Conservation (phyloP, 2,113 vertebrate species). For the Amphiprion ocellaris region DNA sequence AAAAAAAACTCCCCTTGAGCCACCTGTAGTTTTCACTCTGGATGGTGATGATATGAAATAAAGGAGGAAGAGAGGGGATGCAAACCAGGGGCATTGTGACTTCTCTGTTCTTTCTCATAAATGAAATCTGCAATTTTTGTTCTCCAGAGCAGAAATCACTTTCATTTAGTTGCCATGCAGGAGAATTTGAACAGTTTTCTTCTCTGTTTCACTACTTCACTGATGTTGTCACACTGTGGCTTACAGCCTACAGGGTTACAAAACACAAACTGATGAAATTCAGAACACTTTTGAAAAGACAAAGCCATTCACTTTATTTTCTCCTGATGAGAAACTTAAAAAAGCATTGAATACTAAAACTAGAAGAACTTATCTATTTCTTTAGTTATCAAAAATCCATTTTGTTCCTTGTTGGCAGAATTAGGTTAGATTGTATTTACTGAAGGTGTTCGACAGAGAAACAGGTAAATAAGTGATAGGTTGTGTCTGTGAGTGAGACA, state of each 20-base stretch:
- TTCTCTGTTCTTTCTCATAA: no score
- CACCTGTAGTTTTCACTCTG: no score
- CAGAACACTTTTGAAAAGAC: constrained; percentile 27
- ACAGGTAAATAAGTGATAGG: constrained; percentile 22
- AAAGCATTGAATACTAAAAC: no score
- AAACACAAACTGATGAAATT: constrained; percentile 22
- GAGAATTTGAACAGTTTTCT: background rate
- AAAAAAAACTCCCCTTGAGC: no score
- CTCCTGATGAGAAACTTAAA: no score
- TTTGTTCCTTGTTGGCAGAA: background rate
- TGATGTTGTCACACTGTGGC: constrained; percentile 14
- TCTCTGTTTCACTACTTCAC: background rate
- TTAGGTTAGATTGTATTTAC: background rate
- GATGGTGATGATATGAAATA: no score
- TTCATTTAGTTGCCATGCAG: background rate
- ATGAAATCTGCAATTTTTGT: no score
- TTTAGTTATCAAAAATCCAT: background rate
- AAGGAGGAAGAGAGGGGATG: no score
- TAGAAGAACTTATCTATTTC: background rate
- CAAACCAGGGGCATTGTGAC: no score
- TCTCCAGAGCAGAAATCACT: no score
- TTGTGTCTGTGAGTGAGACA: background rate
- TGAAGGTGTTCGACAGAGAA: background rate
- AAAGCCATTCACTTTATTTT: background rate
- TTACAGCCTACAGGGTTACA: background rate